Evolutionary conservation across 2,797 vertebrate species (phyloP).

Genomic region (Mareca penelope): DNA sequence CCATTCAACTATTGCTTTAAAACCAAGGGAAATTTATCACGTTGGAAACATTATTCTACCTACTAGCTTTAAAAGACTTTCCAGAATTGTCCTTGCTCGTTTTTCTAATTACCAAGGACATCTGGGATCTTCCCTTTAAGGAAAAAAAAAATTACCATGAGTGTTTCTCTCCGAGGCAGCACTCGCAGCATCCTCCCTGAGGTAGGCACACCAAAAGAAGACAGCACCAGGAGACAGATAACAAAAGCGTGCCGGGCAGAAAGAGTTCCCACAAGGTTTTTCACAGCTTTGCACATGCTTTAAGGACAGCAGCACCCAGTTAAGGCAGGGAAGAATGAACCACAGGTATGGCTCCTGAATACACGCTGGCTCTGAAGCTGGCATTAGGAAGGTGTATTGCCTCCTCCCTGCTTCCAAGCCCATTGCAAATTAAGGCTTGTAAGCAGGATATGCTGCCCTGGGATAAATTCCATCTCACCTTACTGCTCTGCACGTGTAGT

Average conservation of each 20-base stretch:
- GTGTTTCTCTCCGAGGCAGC: neutral
- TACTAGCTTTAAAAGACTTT: slow-evolving; percentile 48
- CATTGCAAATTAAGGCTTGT: accelerated
- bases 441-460: neutral
- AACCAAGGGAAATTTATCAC: slow-evolving; percentile 67
- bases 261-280: neutral
- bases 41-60: slow-evolving; percentile 24
- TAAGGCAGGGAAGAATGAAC: neutral
- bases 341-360: accelerated
- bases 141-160: neutral
- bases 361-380: accelerated
- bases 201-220: neutral
- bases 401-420: neutral
- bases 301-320: slow-evolving; percentile 1
- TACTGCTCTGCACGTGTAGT: neutral
- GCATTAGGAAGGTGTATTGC: neutral
- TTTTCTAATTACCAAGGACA: slow-evolving; percentile 70
- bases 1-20: slow-evolving; percentile 50
- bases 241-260: neutral
- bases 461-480: neutral
- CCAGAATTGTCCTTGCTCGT: slow-evolving; percentile 54
- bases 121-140: slow-evolving; percentile 48
- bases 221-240: neutral
- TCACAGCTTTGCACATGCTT: neutral
- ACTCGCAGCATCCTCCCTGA: slow-evolving; percentile 5